phyloP scores from a whole-genome alignment of 2,797 vertebrate species.

The Dryobates pubescens region DNA sequence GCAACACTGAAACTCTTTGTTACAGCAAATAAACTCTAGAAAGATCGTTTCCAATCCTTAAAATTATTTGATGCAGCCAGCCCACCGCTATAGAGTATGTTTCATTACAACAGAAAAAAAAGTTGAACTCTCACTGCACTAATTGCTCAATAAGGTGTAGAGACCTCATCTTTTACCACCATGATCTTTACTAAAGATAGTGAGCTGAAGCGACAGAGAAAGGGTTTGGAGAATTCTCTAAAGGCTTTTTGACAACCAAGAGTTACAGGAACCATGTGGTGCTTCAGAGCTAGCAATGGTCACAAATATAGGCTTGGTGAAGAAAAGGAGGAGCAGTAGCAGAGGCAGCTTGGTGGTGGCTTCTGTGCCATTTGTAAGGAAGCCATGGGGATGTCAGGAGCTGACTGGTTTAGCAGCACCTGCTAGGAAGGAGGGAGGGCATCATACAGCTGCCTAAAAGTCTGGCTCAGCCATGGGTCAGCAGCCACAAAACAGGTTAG shows the following conservation, averaged over 20 bases:
- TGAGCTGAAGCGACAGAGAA: neutral
- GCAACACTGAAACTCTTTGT: neutral
- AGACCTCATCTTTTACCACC: neutral
- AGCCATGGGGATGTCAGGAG: neutral
- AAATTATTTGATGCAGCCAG: neutral
- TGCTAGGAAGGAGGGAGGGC: accelerated
- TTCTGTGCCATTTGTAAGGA: neutral
- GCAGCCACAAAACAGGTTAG: neutral
- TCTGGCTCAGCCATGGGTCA: neutral
- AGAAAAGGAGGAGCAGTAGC: neutral
- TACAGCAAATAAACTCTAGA: neutral
- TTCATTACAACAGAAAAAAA: neutral
- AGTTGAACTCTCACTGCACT: neutral
- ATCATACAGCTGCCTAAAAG: neutral
- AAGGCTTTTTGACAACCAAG: neutral
- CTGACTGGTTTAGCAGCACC: neutral
- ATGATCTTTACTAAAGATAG: neutral
- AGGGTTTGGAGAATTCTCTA: no score
- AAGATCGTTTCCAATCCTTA: neutral
- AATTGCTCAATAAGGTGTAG: neutral
- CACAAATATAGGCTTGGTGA: neutral
- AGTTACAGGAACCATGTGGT: neutral
- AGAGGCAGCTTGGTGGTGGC: neutral
- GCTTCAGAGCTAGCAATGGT: neutral
- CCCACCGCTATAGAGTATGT: accelerated